Conservation (phyloP, 2,113 vertebrate species). For the Siniperca knerii region DNA sequence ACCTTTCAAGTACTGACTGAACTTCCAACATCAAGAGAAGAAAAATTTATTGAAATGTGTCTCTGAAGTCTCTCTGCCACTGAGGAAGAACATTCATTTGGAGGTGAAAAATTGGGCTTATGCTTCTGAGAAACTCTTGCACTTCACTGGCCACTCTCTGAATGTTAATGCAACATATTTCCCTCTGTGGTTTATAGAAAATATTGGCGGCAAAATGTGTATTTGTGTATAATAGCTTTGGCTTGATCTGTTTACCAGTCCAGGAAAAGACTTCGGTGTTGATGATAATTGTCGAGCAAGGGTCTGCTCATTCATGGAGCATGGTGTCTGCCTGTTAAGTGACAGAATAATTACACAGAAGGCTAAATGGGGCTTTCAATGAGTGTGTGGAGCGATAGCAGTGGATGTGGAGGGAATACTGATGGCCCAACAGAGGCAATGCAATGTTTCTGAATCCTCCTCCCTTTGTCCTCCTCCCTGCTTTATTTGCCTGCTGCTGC, state of each 20-base stretch:
- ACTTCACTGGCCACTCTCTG: constrained; percentile 37
- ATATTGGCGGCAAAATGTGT: constrained; percentile 33
- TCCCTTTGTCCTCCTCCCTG: constrained; percentile 73
- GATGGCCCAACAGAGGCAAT: constrained; percentile 55
- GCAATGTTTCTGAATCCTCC: constrained; percentile 50
- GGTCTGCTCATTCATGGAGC: constrained; percentile 67
- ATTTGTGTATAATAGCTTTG: constrained; percentile 56
- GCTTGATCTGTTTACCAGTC: constrained; percentile 29
- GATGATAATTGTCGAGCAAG: constrained; percentile 70
- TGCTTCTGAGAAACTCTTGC: constrained; percentile 46
- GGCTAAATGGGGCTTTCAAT: constrained; percentile 63
- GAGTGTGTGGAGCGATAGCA: constrained; percentile 71
- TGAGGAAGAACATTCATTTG: neutral
- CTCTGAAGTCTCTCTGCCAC: constrained; percentile 31
- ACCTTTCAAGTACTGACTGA: constrained; percentile 26
- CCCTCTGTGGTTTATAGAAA: constrained; percentile 11
- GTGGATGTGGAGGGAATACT: constrained; percentile 79
- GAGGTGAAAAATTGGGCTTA: constrained; percentile 2
- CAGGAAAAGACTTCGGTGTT: constrained; percentile 57
- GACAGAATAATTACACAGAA: constrained; percentile 84
- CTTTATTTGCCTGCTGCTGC: constrained; percentile 52
- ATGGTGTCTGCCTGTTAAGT: constrained; percentile 74
- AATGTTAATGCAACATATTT: constrained; percentile 55
- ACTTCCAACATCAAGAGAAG: constrained; percentile 20
- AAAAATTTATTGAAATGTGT: constrained; percentile 18